phyloP scores from a whole-genome alignment of 1,140 invertebrate species.

The Drosophila repletoides region DNA sequence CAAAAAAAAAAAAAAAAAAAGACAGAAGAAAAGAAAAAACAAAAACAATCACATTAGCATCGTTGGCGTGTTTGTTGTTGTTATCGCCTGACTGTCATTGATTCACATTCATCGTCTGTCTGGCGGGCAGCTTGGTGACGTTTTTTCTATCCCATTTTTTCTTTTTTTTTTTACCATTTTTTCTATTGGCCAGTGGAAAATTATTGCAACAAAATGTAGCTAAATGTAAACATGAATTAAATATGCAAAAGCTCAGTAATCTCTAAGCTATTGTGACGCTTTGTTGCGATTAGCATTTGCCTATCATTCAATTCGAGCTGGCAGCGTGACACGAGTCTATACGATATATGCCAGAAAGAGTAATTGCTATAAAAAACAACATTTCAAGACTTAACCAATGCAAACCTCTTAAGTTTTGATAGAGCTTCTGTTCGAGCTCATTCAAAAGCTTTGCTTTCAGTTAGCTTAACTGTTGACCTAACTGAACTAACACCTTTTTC shows the following conservation, averaged over 20 bases:
- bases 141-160: slow-evolving; percentile 18
- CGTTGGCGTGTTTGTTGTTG: slow-evolving; percentile 23
- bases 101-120: slow-evolving; percentile 49
- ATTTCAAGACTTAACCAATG: no score
- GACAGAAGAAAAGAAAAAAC: slow-evolving; percentile 12
- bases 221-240: slow-evolving; percentile 52
- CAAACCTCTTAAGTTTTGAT: background rate
- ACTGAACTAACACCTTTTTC: no score
- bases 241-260: slow-evolving; percentile 52
- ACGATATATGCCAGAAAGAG: no score
- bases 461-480: no score
- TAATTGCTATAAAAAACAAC: no score
- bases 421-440: background rate
- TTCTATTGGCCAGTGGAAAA: slow-evolving; percentile 46
- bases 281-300: background rate
- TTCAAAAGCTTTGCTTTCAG: no score
- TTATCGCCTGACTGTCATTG: slow-evolving; percentile 56
- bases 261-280: slow-evolving; percentile 11
- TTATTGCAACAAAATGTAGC: slow-evolving; percentile 35
- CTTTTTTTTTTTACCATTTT: slow-evolving; percentile 3
- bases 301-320: slow-evolving; percentile 14
- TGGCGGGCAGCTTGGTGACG: slow-evolving; percentile 41
- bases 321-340: background rate
- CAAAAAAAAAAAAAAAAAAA: slow-evolving; percentile 19
- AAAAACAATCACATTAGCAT: slow-evolving; percentile 55